Evolutionary conservation across 2,888 invertebrate genomes (phyloP).

Genomic region (Agrotis segetum): DNA sequence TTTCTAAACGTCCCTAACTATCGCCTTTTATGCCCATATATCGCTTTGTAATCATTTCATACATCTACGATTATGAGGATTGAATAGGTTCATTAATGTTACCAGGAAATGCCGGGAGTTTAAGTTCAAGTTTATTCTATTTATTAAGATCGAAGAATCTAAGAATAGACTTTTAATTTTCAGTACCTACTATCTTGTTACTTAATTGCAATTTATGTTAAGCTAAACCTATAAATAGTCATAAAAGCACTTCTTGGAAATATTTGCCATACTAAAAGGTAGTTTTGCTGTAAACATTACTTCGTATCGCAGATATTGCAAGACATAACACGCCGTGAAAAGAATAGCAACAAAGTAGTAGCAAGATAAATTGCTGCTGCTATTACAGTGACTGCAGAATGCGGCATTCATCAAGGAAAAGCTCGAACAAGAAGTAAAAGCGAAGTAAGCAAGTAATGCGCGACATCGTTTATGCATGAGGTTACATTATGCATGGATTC

Average conservation of each 20-base stretch:
- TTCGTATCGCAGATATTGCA: conserved; percentile 12
- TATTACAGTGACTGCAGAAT: conserved; percentile 71
- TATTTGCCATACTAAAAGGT: conserved; percentile 8
- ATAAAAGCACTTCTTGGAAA: background rate
- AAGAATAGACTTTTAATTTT: background rate
- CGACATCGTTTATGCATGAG: conserved; percentile 86
- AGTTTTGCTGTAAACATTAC: conserved; percentile 2
- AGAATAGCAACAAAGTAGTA: conserved; percentile 61
- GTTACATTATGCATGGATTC: conserved; percentile 85
- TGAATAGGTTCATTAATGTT: conserved; percentile 61
- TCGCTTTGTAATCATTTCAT: conserved; percentile 69
- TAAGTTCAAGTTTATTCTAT: conserved; percentile 18
- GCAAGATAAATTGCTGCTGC: conserved; percentile 68
- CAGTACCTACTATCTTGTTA: background rate
- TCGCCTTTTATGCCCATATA: conserved; percentile 71
- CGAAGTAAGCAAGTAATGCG: conserved; percentile 77
- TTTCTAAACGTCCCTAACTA: conserved; percentile 76
- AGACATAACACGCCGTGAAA: conserved; percentile 46
- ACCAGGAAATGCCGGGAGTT: conserved; percentile 35
- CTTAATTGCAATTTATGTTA: background rate
- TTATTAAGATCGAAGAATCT: background rate
- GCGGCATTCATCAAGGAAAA: conserved; percentile 72
- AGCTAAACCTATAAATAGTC: background rate
- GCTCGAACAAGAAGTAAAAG: conserved; percentile 77
- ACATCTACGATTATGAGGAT: conserved; percentile 56